Base-by-base conservation (phyloP, 2,888 invertebrate species). In the Acleris holmiana region DNA sequence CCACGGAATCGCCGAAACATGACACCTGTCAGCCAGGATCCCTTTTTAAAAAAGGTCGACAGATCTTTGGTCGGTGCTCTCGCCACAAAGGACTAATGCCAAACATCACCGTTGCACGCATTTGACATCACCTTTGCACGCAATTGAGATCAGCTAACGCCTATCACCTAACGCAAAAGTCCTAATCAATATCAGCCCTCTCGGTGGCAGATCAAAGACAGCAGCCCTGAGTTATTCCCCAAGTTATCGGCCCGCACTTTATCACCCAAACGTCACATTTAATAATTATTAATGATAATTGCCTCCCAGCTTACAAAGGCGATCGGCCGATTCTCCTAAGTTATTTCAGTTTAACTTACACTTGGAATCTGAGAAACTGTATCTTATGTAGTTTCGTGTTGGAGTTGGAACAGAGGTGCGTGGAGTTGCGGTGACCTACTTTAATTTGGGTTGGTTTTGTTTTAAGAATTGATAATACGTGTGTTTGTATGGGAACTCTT, bases 251-350 rank as follows among this genome's bases (percentile, higher is more conserved):
- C 75, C 80, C 73, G 73, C 85, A 90, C 89, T 91, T 91, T 89
- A 91, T 91, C 91, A 90, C 80, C 72, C 73, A 81, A 84, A 78
- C 85, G 91, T 91, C 91, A 87, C 88, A 89, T 92, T 91, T 92
- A 92, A 92, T 92, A 91, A 92, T 92, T 90, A 92, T 91, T 90
- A 91, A 92, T 91, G 91, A 89, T 92, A 92, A 92, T 92, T 92
- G 91, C 90, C 86, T 86, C 83, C 84, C 80, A 88, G 92, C 91
- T 91, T 90, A 91, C 87, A 88, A 89, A 91, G 89, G 90, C 92
- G 90, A 91, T 91, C 88, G 91, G 88, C 85, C 90, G 87, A 90
- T 89, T 85, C 89, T 78, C 84, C 83, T 89, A 91, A 91, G 88
- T 91, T 89, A 90, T 90, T 91, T 90, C 86, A 88, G 90, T 92